Evolutionary conservation across 2,797 vertebrate species (phyloP).

Genomic region (Periophthalmus magnuspinnatus): DNA sequence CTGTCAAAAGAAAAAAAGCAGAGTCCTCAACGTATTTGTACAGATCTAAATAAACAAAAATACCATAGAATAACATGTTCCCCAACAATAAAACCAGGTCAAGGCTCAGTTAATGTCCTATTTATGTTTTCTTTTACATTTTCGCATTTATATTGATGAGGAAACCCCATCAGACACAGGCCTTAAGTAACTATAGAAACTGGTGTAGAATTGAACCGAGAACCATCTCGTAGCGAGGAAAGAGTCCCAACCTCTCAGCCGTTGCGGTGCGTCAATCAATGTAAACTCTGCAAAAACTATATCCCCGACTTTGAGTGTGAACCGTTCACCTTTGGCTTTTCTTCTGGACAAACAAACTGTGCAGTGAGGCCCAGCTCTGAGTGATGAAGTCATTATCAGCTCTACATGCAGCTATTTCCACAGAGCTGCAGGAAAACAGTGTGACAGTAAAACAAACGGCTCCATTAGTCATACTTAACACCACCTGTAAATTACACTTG

Average conservation of each 20-base stretch:
- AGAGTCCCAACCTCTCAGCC: no score
- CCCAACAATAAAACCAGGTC: not conserved
- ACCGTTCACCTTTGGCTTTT: slow-evolving; percentile 5
- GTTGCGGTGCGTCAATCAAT: not conserved
- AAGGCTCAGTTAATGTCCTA: no score
- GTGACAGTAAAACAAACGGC: slow-evolving; percentile 68
- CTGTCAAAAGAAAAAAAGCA: not conserved
- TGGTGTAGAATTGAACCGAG: no score
- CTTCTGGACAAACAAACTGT: slow-evolving; percentile 29
- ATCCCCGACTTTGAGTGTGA: not conserved
- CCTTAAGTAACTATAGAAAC: no score
- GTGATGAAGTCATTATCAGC: slow-evolving; percentile 70
- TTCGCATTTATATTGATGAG: no score
- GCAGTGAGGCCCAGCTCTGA: slow-evolving; percentile 23
- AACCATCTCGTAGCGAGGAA: no score
- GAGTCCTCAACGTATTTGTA: not conserved
- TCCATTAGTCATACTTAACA: slow-evolving; percentile 65
- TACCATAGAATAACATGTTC: not conserved
- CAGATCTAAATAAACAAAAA: not conserved
- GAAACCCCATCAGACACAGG: no score
- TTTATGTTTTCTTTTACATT: no score
- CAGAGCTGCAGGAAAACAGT: slow-evolving; percentile 60
- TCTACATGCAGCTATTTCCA: slow-evolving; percentile 60
- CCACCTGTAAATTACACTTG: slow-evolving; percentile 57
- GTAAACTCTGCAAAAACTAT: not conserved